phyloP scores from a whole-genome alignment of 2,888 invertebrate species.

The Strigamia transsilvanica region DNA sequence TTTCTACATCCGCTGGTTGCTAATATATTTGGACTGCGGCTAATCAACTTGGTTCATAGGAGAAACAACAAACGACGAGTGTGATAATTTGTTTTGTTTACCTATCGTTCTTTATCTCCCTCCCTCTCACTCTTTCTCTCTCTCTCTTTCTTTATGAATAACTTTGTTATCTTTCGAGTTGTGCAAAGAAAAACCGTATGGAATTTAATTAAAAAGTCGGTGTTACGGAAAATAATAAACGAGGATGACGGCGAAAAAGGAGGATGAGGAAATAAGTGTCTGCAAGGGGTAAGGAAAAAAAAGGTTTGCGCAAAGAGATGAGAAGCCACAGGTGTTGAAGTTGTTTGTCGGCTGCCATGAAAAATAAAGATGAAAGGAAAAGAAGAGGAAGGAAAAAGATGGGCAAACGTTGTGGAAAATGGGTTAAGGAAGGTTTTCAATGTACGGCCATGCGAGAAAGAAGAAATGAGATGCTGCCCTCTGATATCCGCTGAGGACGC shows the following conservation, averaged over 20 bases:
- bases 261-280: conserved; percentile 24
- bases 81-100: conserved; percentile 38
- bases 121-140: neutral
- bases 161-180: conserved; percentile 5
- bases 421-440: conserved; percentile 43
- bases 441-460: conserved; percentile 34
- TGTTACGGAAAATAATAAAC: conserved; percentile 33
- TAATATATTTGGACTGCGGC: conserved; percentile 42
- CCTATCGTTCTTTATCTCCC: neutral
- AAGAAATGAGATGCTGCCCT: conserved; percentile 49
- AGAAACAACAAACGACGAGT: conserved; percentile 13
- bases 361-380: conserved; percentile 34
- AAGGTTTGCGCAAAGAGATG: conserved; percentile 24
- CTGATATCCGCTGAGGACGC: conserved; percentile 28
- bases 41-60: conserved; percentile 7
- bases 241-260: neutral
- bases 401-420: conserved; percentile 25
- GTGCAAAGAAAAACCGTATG: neutral
- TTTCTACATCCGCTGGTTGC: conserved; percentile 39
- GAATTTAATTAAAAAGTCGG: conserved; percentile 44
- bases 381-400: neutral
- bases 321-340: conserved; percentile 49
- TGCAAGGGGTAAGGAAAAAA: conserved; percentile 22
- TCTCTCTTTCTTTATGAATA: neutral
- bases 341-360: neutral